These are phyloP conservation scores for Furcifer pardalis DNA, from an alignment of 2,797 vertebrate species.

Conservation along the genomic window DNA sequence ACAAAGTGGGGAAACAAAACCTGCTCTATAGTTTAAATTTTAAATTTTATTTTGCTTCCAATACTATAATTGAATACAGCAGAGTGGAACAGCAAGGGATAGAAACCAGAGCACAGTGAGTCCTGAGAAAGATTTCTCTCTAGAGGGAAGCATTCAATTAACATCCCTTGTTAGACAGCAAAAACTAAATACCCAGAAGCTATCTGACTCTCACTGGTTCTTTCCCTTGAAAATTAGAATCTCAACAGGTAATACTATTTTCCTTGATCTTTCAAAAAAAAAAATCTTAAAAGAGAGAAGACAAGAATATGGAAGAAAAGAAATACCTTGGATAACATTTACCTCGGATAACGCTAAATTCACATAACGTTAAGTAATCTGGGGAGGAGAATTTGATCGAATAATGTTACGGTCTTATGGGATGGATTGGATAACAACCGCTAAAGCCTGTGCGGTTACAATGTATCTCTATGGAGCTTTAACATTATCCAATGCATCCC, in stretches of 20 bases:
- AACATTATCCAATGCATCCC: no score
- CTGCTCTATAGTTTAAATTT: conserved; percentile 59
- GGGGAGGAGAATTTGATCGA: no score
- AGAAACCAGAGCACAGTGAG: conserved; percentile 54
- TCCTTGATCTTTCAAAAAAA: neutral
- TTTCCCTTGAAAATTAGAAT: conserved; percentile 44
- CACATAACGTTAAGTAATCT: no score
- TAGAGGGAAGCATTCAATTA: conserved; percentile 65
- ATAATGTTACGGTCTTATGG: no score
- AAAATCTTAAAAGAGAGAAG: neutral
- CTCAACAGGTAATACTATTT: neutral
- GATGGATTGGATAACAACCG: no score
- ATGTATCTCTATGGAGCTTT: no score
- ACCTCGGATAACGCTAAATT: no score
- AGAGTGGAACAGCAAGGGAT: conserved; percentile 63
- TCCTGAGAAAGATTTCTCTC: conserved; percentile 65
- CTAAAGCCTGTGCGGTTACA: no score
- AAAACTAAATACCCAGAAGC: conserved; percentile 50
- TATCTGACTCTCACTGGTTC: conserved; percentile 49
- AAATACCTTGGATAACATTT: no score
- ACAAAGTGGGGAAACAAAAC: conserved; percentile 55
- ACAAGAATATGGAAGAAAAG: no score
- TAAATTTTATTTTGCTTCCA: conserved; percentile 69
- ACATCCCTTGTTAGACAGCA: conserved; percentile 60
- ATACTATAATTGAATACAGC: conserved; percentile 70